phyloP scores from a whole-genome alignment of 2,113 vertebrate genomes.

The Erythrocercus mccallii region DNA sequence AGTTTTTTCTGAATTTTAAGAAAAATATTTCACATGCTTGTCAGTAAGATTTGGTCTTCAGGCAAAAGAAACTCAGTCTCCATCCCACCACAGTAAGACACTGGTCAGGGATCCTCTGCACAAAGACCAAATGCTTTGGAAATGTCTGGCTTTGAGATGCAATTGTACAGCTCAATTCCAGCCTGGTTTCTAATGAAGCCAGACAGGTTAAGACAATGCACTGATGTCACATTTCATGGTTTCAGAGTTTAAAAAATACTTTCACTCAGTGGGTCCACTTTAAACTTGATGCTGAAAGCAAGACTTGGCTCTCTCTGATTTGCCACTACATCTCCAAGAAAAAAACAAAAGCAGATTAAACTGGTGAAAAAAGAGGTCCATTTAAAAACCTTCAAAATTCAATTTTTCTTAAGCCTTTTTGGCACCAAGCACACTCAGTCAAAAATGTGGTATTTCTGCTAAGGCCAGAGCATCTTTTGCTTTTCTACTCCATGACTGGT shows the following conservation, averaged over 20 bases:
- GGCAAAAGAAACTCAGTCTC: not conserved
- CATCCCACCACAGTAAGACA: not conserved
- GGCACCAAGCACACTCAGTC: not conserved
- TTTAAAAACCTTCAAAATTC: not conserved
- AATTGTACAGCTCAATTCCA: not conserved
- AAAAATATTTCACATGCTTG: not conserved
- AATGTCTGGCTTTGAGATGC: not conserved
- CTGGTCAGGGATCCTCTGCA: not conserved
- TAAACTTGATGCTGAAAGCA: not conserved
- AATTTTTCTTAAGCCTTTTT: not conserved
- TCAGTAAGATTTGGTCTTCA: not conserved
- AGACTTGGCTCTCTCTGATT: not conserved
- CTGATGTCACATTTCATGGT: fast-evolving
- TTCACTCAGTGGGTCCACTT: not conserved
- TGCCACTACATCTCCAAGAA: not conserved
- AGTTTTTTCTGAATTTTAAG: not conserved
- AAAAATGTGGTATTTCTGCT: not conserved
- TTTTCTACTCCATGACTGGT: not conserved
- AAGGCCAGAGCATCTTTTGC: not conserved
- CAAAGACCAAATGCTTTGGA: not conserved
- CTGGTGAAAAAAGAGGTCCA: not conserved
- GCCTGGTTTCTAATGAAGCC: not conserved
- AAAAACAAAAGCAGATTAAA: not conserved
- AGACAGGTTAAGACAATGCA: not conserved
- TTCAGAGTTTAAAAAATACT: not conserved